Evolutionary conservation across 64 coral and sea anemone species (phyloP), one percentile per base, ranked within the genome.

Genomic region (Acropora yongei): DNA sequence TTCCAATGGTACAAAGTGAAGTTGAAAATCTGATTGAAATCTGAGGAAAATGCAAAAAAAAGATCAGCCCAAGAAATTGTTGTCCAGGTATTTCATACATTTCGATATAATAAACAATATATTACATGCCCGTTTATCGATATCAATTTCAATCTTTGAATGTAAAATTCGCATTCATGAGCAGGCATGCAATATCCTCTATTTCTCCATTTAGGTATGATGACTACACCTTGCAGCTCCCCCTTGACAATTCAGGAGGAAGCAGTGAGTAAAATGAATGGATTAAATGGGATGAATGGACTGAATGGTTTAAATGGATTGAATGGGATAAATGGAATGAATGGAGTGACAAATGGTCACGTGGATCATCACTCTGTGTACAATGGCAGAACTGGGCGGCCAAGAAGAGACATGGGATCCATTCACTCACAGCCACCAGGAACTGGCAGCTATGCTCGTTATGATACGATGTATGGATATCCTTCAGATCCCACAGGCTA

Each of bases 191-290:
- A 8, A 3, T 71, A 39, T 20, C 18, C 0, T 20, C 5, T 20
- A 19, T 49, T 78, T 48, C 11, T 48, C 60, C 65, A 3, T 2
- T 8, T 20, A 93, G 83, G 91, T 12, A 46, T 93, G 41, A 77
- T 93, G 47, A 87, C 91, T 1, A 57, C 91, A 87, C 91, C 90
- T 19, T 72, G 91, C 10, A 93, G 49, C 47, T 93, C 91, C 1
- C 91, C 91, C 17, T 57, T 93, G 61, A 93, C 91, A 47, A 68
- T 93, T 55, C 91, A 93, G 47, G 91, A 93, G 55, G 91, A 93
- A 65, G 82, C 3, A 12, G 49, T 85, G 4, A 85, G 48, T 49
- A 61, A 61, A 42, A 48, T 78, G 16, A 73, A 73, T 73, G 55
- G 71, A 12, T 30, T 82, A 8, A 84, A 68, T 68, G 80, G 80